A percentile compares a stretch with the other conserved stretches of the same genome.
Evolutionary conservation across 2,797 vertebrate species (phyloP).

Genomic region (Dryobates pubescens): DNA sequence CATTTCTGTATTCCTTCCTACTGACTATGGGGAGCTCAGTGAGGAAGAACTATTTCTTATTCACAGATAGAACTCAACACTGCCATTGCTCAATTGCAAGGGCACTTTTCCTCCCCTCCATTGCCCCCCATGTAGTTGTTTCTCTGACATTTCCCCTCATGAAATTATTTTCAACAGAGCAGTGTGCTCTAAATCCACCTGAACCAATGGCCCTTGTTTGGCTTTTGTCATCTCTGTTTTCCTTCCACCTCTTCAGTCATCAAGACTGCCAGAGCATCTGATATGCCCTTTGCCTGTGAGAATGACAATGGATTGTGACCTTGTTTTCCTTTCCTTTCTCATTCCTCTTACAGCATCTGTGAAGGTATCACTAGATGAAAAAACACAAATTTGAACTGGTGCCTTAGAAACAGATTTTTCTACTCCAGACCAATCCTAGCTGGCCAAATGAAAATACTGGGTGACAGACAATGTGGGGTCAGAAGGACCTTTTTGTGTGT

Average conservation of each 20-base stretch:
- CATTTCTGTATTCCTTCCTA: background rate
- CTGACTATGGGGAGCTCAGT: background rate
- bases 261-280: background rate
- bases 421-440: background rate
- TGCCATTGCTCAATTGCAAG: background rate
- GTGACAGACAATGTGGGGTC: background rate
- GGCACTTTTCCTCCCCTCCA: background rate
- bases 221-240: background rate
- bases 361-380: background rate
- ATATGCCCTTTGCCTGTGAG: background rate
- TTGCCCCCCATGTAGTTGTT: background rate
- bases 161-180: background rate
- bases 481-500: background rate
- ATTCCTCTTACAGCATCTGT: background rate
- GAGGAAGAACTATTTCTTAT: background rate
- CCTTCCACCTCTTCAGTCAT: background rate
- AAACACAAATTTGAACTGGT: background rate
- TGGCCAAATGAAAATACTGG: background rate
- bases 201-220: background rate
- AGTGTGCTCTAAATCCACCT: background rate
- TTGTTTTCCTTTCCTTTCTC: background rate
- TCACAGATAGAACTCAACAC: background rate
- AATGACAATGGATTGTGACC: background rate
- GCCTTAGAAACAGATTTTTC: background rate
- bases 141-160: background rate